phyloP scores from a whole-genome alignment of 2,113 vertebrate genomes.

The Pseudorectes ferrugineus region DNA sequence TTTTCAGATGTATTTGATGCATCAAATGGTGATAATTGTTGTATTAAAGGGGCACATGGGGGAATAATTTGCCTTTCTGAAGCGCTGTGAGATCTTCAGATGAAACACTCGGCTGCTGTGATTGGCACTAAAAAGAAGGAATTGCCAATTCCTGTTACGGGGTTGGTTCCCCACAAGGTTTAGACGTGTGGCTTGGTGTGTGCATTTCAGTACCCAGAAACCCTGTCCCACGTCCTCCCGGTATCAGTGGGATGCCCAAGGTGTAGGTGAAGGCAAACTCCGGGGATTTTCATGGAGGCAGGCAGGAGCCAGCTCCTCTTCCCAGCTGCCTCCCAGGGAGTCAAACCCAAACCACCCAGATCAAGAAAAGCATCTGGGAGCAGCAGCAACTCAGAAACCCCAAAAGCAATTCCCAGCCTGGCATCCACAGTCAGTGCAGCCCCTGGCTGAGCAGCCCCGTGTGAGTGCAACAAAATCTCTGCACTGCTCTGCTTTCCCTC shows the following conservation, averaged over 20 bases:
- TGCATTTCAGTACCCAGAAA: background rate
- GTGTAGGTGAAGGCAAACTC: background rate
- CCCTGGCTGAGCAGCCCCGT: background rate
- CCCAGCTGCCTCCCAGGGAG: background rate
- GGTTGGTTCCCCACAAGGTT: background rate
- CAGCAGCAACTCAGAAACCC: background rate
- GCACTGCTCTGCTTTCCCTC: background rate
- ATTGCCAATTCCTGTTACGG: background rate
- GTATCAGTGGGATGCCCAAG: background rate
- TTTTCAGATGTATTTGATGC: background rate
- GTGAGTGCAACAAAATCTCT: background rate
- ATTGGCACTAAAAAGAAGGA: slow-evolving; percentile 38
- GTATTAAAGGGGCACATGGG: background rate
- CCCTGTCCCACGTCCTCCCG: background rate
- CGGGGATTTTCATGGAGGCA: background rate
- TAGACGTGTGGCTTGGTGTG: fast-evolving
- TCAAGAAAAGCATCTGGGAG: background rate
- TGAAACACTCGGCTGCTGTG: background rate
- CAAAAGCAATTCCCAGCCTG: background rate
- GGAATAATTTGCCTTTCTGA: slow-evolving; percentile 38
- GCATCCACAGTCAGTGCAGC: background rate
- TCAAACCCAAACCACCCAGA: background rate
- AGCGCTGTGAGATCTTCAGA: slow-evolving; percentile 6
- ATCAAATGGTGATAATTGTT: slow-evolving; percentile 43
- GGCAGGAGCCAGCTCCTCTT: background rate